Percentiles rank a stretch among this genome's conserved stretches.
These are phyloP conservation scores for Andrena haemorrhoa DNA, from an alignment of 2,888 invertebrate genomes.

Conservation along the genomic window DNA sequence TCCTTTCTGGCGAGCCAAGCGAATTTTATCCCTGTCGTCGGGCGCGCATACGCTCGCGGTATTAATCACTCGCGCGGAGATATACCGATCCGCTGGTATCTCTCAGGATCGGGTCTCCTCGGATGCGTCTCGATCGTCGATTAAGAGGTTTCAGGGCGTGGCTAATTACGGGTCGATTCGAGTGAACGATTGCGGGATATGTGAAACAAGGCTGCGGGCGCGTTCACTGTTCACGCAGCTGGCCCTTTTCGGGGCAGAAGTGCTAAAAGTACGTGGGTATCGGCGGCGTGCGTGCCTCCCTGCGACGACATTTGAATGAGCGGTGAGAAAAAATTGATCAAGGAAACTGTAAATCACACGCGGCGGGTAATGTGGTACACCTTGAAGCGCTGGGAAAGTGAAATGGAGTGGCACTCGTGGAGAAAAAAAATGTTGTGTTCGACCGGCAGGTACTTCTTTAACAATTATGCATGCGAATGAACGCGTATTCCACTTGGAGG, in stretches of 20 bases:
- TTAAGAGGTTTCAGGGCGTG: slow-evolving; percentile 29
- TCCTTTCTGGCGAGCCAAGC: slow-evolving; percentile 55
- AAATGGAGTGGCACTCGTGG: slow-evolving; percentile 21
- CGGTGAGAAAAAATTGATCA: slow-evolving; percentile 40
- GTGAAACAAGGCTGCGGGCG: slow-evolving; percentile 9
- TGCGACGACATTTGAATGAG: slow-evolving; percentile 43
- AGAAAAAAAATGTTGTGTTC: not conserved
- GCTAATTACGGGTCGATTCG: slow-evolving; percentile 26
- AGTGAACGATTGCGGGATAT: slow-evolving; percentile 25
- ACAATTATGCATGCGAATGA: not conserved
- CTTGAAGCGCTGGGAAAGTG: slow-evolving; percentile 41
- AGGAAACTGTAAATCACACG: slow-evolving; percentile 48
- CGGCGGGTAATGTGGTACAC: slow-evolving; percentile 23
- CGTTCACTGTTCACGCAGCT: not conserved
- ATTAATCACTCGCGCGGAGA: slow-evolving; percentile 49
- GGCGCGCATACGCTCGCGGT: slow-evolving; percentile 20
- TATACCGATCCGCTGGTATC: slow-evolving; percentile 21
- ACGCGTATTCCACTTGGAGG: not conserved
- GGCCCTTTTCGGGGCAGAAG: not conserved
- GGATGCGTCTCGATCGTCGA: slow-evolving; percentile 19
- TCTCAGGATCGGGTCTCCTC: slow-evolving; percentile 22
- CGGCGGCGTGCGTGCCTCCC: not conserved
- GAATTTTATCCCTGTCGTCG: slow-evolving; percentile 68
- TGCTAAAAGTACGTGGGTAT: not conserved
- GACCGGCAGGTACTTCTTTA: not conserved